Conservation (phyloP, 2,113 vertebrate species). For the Megalops atlanticus region DNA sequence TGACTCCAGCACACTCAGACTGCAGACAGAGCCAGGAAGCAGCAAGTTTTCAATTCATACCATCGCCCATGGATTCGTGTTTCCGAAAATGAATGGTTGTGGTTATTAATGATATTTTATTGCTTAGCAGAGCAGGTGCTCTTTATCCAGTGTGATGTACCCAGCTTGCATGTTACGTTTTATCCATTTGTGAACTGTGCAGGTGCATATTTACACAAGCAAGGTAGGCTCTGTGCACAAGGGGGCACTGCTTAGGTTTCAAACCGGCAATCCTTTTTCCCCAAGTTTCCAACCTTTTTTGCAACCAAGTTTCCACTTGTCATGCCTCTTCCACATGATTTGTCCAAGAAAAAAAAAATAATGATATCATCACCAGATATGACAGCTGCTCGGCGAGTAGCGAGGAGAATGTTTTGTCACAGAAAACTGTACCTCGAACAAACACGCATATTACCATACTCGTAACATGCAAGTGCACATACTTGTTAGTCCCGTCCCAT, state of each 20-base stretch:
- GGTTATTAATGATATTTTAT: neutral
- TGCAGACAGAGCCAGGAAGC: neutral
- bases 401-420: neutral
- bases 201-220: neutral
- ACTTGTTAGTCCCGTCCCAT: constrained; percentile 37
- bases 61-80: neutral
- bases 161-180: neutral
- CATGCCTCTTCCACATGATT: too few species aligned
- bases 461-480: too few species aligned
- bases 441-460: neutral
- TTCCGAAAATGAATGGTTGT: neutral
- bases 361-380: too few species aligned
- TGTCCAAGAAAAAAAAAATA: too few species aligned
- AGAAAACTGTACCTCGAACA: neutral
- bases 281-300: too few species aligned
- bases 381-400: too few species aligned
- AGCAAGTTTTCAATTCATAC: neutral
- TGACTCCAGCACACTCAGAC: neutral
- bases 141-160: too few species aligned
- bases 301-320: too few species aligned
- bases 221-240: neutral
- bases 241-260: too few species aligned
- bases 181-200: neutral
- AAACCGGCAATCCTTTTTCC: too few species aligned
- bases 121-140: too few species aligned